phyloP scores from a whole-genome alignment of 2,888 invertebrate species.

The Muschampia plurimacula region DNA sequence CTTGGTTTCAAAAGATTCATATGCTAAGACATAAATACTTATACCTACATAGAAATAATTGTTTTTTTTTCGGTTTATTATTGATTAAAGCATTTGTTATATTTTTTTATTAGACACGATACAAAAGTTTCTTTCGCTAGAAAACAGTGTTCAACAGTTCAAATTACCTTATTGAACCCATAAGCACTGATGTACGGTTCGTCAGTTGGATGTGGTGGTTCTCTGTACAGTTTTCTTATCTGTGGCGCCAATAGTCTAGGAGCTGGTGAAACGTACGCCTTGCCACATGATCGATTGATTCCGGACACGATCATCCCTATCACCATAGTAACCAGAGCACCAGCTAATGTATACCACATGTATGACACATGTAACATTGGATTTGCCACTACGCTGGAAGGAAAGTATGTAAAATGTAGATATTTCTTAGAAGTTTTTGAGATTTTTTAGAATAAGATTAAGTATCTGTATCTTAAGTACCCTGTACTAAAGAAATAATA shows the following conservation, averaged over 20 bases:
- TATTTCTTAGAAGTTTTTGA: too few species aligned
- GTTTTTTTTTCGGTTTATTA: too few species aligned
- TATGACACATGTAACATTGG: conserved; percentile 91
- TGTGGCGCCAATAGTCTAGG: conserved; percentile 89
- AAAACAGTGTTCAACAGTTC: too few species aligned
- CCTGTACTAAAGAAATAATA: too few species aligned
- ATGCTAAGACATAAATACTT: too few species aligned
- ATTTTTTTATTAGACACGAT: too few species aligned
- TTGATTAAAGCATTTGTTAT: too few species aligned
- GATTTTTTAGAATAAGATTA: too few species aligned
- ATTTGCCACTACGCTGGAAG: conserved; percentile 81
- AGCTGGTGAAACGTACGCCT: conserved; percentile 67
- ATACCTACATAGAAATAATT: too few species aligned
- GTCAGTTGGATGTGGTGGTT: conserved; percentile 76
- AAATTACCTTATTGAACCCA: conserved; percentile 66
- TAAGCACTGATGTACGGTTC: conserved; percentile 74
- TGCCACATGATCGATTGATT: conserved; percentile 60
- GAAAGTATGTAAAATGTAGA: not conserved
- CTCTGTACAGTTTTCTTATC: conserved; percentile 84
- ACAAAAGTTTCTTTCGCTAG: too few species aligned
- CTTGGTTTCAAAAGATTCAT: too few species aligned
- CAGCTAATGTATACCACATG: conserved; percentile 90
- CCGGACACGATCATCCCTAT: conserved; percentile 66
- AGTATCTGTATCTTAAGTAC: too few species aligned
- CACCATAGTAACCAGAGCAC: conserved; percentile 64